These are phyloP conservation scores for Mastacembelus armatus DNA, from an alignment of 2,797 vertebrate genomes.

Conservation along the genomic window DNA sequence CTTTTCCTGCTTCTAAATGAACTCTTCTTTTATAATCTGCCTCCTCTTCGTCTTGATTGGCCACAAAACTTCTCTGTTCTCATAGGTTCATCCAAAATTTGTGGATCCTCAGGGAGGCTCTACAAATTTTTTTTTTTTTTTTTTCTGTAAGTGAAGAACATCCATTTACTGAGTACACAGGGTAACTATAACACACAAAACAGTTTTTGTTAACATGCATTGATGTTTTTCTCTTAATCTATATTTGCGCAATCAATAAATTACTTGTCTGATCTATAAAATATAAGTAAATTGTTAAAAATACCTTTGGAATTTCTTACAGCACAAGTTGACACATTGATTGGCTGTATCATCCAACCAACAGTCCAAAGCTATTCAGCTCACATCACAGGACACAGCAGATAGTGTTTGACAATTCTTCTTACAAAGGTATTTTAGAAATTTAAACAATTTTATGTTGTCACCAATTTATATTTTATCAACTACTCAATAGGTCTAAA, in stretches of 20 bases:
- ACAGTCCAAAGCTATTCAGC: no score
- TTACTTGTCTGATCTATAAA: background rate
- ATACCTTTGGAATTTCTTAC: background rate
- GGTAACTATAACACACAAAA: background rate
- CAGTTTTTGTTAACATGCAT: background rate
- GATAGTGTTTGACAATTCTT: no score
- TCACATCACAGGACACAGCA: no score
- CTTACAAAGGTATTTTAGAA: no score
- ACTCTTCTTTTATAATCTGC: background rate
- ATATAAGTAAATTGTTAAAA: background rate
- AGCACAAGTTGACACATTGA: background rate
- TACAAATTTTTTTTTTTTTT: no score
- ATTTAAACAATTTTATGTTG: no score
- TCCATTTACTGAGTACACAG: background rate
- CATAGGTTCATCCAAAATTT: background rate
- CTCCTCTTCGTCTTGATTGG: no score
- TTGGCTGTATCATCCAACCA: no score
- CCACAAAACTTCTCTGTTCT: no score
- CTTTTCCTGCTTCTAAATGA: background rate
- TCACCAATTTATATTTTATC: no score
- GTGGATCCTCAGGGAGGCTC: background rate
- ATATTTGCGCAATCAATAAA: background rate
- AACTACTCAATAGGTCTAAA: no score
- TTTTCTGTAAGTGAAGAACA: constrained; percentile 31
- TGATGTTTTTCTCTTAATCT: background rate